These are phyloP conservation scores for Yponomeuta cagnagella DNA, from an alignment of 2,888 invertebrate species.

Conservation along the genomic window DNA sequence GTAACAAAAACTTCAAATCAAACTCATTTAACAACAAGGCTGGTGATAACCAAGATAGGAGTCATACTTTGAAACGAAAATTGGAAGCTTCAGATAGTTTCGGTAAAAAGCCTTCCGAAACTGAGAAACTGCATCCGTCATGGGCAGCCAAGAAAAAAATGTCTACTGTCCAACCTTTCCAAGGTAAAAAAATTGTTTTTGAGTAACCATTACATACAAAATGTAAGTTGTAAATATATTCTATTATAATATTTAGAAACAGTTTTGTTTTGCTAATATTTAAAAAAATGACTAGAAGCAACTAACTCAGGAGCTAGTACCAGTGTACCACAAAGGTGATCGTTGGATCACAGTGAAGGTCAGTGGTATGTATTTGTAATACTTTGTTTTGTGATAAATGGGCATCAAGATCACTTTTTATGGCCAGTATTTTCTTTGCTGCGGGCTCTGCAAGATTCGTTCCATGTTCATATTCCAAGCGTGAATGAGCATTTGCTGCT, in stretches of 20 bases:
- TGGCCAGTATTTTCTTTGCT: no score
- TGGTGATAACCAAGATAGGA: constrained; percentile 18
- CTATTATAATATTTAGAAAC: neutral
- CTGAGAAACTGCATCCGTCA: constrained; percentile 69
- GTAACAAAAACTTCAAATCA: constrained; percentile 18
- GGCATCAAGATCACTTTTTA: no score
- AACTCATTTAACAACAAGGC: constrained; percentile 23
- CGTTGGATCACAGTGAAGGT: no score
- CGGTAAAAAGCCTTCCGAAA: constrained; percentile 30
- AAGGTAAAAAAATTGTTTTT: constrained; percentile 69
- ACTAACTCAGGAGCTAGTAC: no score
- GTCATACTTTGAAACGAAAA: constrained; percentile 17
- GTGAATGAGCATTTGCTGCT: no score
- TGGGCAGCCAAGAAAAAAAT: constrained; percentile 72
- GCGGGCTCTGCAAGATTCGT: no score
- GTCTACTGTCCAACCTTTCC: constrained; percentile 59
- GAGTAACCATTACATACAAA: constrained; percentile 31
- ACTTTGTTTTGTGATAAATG: no score
- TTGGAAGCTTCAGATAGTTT: constrained; percentile 20
- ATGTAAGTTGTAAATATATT: constrained; percentile 22
- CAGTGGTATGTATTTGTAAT: no score
- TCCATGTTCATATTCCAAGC: no score
- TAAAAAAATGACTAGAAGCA: no score
- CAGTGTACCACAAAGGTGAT: no score
- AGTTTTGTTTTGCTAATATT: neutral